These are phyloP conservation scores for Actinemys pallida DNA, from an alignment of 2,113 vertebrate genomes.

Conservation along the genomic window DNA sequence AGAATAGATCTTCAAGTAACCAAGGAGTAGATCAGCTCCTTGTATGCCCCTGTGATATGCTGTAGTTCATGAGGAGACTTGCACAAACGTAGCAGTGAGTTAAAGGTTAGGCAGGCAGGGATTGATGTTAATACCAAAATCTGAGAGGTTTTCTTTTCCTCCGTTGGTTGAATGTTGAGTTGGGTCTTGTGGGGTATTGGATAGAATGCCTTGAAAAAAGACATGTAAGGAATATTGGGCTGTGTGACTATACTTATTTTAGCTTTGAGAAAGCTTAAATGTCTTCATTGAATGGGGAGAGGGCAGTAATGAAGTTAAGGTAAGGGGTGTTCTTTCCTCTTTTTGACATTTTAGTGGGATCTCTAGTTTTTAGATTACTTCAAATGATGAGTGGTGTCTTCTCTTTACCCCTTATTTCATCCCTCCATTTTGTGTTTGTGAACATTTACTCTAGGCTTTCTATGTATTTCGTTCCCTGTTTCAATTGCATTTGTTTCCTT, in stretches of 20 bases:
- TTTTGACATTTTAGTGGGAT: background rate
- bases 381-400: background rate
- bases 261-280: background rate
- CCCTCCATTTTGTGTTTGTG: background rate
- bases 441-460: fast-evolving
- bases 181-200: background rate
- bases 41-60: background rate
- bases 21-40: background rate
- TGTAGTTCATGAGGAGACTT: background rate
- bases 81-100: background rate
- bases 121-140: fast-evolving
- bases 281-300: background rate
- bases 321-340: fast-evolving
- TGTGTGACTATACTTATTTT: background rate
- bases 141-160: background rate
- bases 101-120: background rate
- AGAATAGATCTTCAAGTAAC: background rate
- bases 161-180: fast-evolving
- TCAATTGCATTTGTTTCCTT: background rate
- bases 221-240: background rate
- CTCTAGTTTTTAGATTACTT: fast-evolving
- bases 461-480: fast-evolving
- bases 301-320: background rate
- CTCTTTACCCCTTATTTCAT: fast-evolving
- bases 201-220: background rate